Conservation (phyloP, 2,797 vertebrate genomes). For the Chelidonichthys spinosus region DNA sequence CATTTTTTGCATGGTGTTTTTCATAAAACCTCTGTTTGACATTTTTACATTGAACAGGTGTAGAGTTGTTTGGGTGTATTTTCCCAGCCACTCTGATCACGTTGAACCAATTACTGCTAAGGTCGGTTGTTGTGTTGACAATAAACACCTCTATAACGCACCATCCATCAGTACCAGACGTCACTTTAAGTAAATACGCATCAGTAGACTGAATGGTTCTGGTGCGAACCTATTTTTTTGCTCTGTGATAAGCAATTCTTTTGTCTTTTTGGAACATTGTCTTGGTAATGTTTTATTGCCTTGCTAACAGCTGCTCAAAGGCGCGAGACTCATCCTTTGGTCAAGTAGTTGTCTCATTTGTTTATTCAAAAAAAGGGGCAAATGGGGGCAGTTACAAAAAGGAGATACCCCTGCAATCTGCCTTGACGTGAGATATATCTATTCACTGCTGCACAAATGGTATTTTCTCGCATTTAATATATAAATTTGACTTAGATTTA, state of each 20-base stretch:
- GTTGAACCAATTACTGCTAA: not conserved
- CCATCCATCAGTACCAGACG: conserved; percentile 12
- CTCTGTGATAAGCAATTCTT: conserved; percentile 42
- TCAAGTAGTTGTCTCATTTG: conserved; percentile 26
- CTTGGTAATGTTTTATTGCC: conserved; percentile 51
- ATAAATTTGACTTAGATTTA: too few relatives aligned
- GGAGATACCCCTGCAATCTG: not conserved
- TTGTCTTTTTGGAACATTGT: conserved; percentile 41
- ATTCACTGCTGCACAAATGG: not conserved
- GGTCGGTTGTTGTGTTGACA: not conserved
- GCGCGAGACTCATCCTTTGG: conserved; percentile 38
- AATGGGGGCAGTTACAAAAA: conserved; percentile 20
- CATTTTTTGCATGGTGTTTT: not conserved
- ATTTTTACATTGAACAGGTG: not conserved
- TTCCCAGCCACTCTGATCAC: not conserved
- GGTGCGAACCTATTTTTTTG: conserved; percentile 1
- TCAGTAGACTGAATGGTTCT: conserved; percentile 13
- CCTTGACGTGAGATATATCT: not conserved
- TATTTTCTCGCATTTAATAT: not conserved
- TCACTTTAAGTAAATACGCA: conserved; percentile 31
- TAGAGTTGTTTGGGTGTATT: not conserved
- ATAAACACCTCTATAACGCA: conserved; percentile 14
- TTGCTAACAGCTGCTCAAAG: conserved; percentile 39
- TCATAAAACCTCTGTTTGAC: not conserved
- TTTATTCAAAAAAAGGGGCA: conserved; percentile 20